A percentile compares a stretch with the other conserved stretches of the same genome.
Conservation (phyloP, 2,888 invertebrate genomes). For the Polyommatus icarus region DNA sequence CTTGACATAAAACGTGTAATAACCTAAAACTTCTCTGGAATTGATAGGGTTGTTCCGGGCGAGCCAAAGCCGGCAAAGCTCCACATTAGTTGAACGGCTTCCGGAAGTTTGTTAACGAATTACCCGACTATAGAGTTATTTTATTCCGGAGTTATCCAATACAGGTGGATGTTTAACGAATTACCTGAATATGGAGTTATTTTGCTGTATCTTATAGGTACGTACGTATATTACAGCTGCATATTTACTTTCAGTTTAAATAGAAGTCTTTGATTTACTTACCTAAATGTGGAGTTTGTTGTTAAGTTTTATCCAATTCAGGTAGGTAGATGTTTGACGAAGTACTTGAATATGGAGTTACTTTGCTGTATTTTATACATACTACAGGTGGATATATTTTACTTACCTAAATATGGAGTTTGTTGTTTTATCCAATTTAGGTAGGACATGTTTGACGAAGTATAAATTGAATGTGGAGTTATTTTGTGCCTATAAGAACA, state of each 20-base stretch:
- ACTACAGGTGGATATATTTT: background rate
- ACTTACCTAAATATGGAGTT: background rate
- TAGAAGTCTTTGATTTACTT: no score
- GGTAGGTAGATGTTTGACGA: background rate
- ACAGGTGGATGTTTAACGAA: background rate
- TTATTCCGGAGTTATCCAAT: background rate
- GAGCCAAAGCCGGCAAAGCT: background rate
- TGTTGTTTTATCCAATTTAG: background rate
- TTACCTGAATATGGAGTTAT: background rate
- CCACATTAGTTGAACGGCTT: constrained; percentile 17
- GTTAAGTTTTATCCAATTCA: no score
- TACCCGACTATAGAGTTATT: background rate
- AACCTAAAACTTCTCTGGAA: constrained; percentile 11
- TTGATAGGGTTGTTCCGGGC: constrained; percentile 1
- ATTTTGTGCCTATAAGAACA: no score
- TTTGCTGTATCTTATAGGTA: no score
- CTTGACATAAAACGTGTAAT: background rate
- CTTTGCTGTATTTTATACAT: background rate
- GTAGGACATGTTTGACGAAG: background rate
- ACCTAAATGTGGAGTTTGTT: no score
- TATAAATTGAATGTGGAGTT: background rate
- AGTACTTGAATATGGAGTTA: background rate
- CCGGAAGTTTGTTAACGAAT: constrained; percentile 15
- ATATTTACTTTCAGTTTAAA: no score
- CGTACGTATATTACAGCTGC: no score